Evolutionary conservation across 2,888 invertebrate species (phyloP).

Genomic region (Erpobdella octoculata): DNA sequence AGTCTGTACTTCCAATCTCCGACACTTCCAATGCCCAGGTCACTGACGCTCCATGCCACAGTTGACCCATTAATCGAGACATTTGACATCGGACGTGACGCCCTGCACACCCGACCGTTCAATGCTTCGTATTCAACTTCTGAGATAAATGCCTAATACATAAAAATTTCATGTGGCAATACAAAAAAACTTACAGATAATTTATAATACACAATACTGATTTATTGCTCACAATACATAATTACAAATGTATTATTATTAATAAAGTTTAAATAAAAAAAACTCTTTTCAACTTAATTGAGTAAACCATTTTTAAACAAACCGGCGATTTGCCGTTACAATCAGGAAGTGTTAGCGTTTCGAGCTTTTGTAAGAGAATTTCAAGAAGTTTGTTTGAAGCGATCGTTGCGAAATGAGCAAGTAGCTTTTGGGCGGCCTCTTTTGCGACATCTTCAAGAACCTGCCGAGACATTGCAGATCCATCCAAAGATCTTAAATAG

Average conservation of each 20-base stretch:
- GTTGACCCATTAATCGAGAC: slow-evolving; percentile 18
- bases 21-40: slow-evolving; percentile 13
- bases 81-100: slow-evolving; percentile 8
- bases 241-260: background rate
- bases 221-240: background rate
- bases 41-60: slow-evolving; percentile 16
- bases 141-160: background rate
- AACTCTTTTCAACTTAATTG: too few relatives aligned
- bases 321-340: slow-evolving; percentile 20
- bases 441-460: slow-evolving; percentile 20
- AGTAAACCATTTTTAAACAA: too few relatives aligned
- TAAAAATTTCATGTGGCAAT: too few relatives aligned
- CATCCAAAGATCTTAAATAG: slow-evolving; percentile 18
- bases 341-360: slow-evolving; percentile 18
- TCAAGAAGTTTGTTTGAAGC: slow-evolving; percentile 11
- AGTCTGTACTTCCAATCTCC: slow-evolving; percentile 24
- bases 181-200: background rate
- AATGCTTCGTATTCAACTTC: slow-evolving; percentile 22
- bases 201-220: background rate
- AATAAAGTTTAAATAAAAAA: background rate
- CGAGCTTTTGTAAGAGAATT: slow-evolving; percentile 7
- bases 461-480: background rate
- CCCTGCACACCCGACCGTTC: slow-evolving; percentile 2
- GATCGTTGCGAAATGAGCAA: slow-evolving; percentile 17
- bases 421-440: slow-evolving; percentile 20